These are phyloP conservation scores for Aspidiotus rigidus DNA, from an alignment of 2,888 invertebrate species.

Conservation along the genomic window DNA sequence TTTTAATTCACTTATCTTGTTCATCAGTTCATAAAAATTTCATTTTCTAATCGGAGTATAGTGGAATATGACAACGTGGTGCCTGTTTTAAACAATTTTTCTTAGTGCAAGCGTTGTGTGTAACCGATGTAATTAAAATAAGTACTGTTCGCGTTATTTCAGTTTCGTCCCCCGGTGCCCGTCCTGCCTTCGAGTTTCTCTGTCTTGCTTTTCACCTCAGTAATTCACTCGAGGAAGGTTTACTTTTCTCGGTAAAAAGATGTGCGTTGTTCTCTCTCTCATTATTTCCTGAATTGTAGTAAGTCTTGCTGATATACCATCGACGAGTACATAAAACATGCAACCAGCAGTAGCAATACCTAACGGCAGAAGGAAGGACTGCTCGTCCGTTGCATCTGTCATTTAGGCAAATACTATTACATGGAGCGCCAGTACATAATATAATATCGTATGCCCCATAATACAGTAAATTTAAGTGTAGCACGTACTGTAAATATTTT, in stretches of 20 bases:
- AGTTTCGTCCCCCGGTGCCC: too few species aligned
- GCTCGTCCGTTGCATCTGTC: conserved; percentile 3
- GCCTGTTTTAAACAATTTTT: too few species aligned
- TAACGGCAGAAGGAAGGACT: neutral
- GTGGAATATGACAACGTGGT: too few species aligned
- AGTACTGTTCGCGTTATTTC: neutral
- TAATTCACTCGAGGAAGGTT: neutral
- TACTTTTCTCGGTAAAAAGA: neutral
- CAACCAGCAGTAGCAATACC: too few species aligned
- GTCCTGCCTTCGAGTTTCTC: neutral
- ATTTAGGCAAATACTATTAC: neutral
- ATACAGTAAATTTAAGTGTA: neutral
- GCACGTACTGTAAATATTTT: conserved; percentile 4
- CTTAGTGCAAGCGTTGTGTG: neutral
- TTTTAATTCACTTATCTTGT: conserved; percentile 4
- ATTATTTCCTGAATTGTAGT: neutral
- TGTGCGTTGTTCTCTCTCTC: neutral
- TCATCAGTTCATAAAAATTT: too few species aligned
- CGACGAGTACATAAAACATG: neutral
- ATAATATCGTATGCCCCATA: neutral
- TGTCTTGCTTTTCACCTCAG: neutral
- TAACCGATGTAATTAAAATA: conserved; percentile 1
- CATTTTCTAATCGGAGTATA: neutral
- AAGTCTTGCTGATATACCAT: neutral
- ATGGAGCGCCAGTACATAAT: too few species aligned